Percentiles rank a stretch among this genome's conserved stretches.
Evolutionary conservation across 2,797 vertebrate species (phyloP).

Genomic region (Bradypus variegatus): DNA sequence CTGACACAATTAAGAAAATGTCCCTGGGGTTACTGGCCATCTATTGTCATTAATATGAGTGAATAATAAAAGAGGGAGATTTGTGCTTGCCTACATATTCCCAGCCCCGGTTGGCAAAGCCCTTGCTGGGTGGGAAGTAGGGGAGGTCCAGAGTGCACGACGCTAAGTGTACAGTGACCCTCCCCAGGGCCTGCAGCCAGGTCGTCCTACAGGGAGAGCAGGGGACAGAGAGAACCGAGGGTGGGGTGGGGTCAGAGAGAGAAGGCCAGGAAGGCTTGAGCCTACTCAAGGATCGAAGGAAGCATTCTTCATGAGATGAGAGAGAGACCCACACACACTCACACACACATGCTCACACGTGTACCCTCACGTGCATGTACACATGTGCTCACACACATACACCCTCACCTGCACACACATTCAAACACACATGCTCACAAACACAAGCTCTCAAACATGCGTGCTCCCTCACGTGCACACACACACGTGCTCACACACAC

Average conservation of each 20-base stretch:
- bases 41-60: not conserved
- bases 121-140: not conserved
- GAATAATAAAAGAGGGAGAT: not conserved
- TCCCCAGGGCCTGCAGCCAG: not conserved
- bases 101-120: not conserved
- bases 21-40: not conserved
- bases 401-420: too few relatives aligned
- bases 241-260: not conserved
- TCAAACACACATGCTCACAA: not conserved
- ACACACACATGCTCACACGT: accelerated
- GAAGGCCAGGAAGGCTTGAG: not conserved
- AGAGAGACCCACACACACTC: not conserved
- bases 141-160: not conserved
- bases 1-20: accelerated
- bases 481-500: not conserved
- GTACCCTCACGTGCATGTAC: not conserved
- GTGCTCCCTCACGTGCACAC: too few relatives aligned
- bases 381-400: not conserved
- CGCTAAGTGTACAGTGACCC: not conserved
- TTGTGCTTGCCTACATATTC: accelerated
- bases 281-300: too few relatives aligned
- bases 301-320: not conserved
- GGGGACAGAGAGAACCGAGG: not conserved
- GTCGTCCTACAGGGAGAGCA: too few relatives aligned
- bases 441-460: too few relatives aligned